A percentile compares a stretch with the other conserved stretches of the same genome.
Conservation (phyloP, 2,888 invertebrate genomes). For the Mystacides longicornis region DNA sequence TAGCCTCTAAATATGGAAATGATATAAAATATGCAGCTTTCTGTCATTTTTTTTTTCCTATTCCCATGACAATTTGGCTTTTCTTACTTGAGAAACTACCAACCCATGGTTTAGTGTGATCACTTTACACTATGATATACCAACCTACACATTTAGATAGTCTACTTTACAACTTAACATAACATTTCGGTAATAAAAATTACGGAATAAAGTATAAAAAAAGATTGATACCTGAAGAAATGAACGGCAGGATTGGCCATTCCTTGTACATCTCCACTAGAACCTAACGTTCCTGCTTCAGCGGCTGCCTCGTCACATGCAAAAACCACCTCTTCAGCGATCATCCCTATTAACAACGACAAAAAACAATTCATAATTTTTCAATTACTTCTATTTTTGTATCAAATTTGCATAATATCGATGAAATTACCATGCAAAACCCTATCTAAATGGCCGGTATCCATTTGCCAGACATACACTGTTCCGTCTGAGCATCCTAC, state of each 20-base stretch:
- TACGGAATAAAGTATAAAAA: too few relatives aligned
- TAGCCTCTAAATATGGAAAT: too few relatives aligned
- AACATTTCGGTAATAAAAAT: too few relatives aligned
- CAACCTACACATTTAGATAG: too few relatives aligned
- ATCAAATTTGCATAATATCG: background rate
- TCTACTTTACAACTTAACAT: too few relatives aligned
- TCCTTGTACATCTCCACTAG: conserved; percentile 39
- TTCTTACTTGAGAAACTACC: too few relatives aligned
- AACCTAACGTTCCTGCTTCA: conserved; percentile 42
- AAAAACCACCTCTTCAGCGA: conserved; percentile 90
- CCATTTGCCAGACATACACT: conserved; percentile 99
- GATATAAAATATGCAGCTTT: too few relatives aligned
- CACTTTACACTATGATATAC: too few relatives aligned
- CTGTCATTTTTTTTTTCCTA: too few relatives aligned
- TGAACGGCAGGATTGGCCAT: conserved; percentile 92
- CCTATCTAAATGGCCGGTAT: conserved; percentile 94
- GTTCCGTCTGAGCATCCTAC: conserved; percentile 96
- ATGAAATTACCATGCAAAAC: conserved; percentile 70
- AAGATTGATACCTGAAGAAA: conserved; percentile 78
- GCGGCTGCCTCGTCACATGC: conserved; percentile 79
- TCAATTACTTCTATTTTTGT: background rate
- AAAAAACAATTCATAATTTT: background rate
- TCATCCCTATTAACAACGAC: conserved; percentile 54
- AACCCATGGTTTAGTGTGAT: too few relatives aligned
- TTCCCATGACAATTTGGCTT: too few relatives aligned